Evolutionary conservation across 2,797 vertebrate species (phyloP), one percentile per base, ranked within the genome.

Genomic region (Macropodus opercularis): DNA sequence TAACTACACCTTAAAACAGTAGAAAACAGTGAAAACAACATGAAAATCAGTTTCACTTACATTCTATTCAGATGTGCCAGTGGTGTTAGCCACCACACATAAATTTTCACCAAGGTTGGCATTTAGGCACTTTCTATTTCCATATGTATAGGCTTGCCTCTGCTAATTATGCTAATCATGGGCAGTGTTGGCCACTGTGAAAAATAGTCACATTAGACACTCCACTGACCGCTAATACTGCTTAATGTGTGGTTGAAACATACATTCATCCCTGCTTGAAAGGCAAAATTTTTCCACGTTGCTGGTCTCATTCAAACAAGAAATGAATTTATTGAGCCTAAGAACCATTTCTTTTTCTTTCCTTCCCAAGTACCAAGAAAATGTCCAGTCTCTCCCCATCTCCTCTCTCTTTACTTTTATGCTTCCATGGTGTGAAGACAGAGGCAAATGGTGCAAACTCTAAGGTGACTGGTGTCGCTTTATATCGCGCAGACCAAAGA

Each of bases 81-180:
- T 92, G 91, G 92, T 93, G 94, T 94, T 93, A 94, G 94, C 92
- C 85, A 86, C 83, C 85, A 86, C 95, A 95, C 95, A 95, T 95
- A 95, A 94, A 96, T 96, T 95, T 95, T 92, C 94, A 93, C 91
- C 90, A 89, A 90, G 92, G 93, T 92, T 95, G 94, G 95, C 94
- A 95, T 95, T 95, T 94, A 95, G 93, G 93, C 93, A 90, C 91
- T 93, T 92, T 91, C 92, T 90, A 96, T 96, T 96, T 96, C 95
- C 95, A 96, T 96, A 95, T 96, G 95, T 95, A 96, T 95, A 94
- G 95, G 89, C 93, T 93, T 91, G 94, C 94, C 94, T 95, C 93
- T 95, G 93, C 95, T 96, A 96, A 95, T 95, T 95, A 96, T 96
- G 95, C 94, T 95, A 96, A 96, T 95, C 94, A 95, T 93, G 93